Base-by-base conservation (phyloP, 2,888 invertebrate species). In the Chydorus sphaericus region DNA sequence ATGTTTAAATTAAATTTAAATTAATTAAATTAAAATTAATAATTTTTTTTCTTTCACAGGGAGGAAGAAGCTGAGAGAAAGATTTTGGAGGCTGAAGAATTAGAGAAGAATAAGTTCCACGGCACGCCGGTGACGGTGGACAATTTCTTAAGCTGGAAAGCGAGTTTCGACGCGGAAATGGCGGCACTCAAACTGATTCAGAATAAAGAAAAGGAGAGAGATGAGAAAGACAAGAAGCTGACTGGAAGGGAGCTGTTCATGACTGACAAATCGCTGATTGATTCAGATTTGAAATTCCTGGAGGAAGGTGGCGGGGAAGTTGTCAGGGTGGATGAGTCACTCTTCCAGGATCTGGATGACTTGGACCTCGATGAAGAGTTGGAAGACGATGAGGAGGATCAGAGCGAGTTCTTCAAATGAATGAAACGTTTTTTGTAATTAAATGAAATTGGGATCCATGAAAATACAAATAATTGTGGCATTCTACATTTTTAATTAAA, bases 71-170 rank as follows among this genome's bases (percentile, higher is more conserved):
- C 78, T 14, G 77, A 81, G 37, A 77, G 77, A 57, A 81, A 81
- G 66, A 70, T 79, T 55, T 77, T 75, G 63, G 85, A 83, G 65
- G 80, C 81, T 56, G 92, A 94, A 68, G 93, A 93, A 74, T 85
- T 85, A 57, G 93, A 94, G 77, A 73, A 78, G 76, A 88, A 86
- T 70, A 66, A 85, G 65, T 92, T 94, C 73, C 93, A 94, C 73
- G 97, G 96, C 14, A 96, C 94, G 0, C 75, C 85, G 64, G 97
- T 97, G 0, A 87, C 91, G 3, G 90, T 96, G 1, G 97, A 98
- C 71, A 83, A 90, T 7, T 98, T 98, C 71, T 71, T 94, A 65
- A 83, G 79, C 26, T 98, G 98, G 98, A 91, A 93, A 67, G 78
- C 81, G 57, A 79, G 82, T 60, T 98, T 98, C 75, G 96, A 97